phyloP scores from a whole-genome alignment of 2,113 vertebrate genomes.

The Picathartes gymnocephalus region DNA sequence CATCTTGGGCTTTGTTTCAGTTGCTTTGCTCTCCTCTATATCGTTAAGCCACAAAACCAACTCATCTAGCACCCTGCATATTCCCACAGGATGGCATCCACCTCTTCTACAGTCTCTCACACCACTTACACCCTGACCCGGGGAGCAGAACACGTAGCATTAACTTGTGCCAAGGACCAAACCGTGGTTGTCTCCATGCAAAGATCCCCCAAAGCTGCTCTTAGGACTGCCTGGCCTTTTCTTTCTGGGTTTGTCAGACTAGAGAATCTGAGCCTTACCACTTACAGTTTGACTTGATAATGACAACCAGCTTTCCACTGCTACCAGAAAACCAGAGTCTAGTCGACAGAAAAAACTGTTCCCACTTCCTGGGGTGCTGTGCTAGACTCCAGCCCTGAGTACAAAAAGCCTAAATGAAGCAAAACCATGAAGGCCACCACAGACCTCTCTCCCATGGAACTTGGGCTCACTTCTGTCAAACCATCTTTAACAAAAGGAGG shows the following conservation, averaged over 20 bases:
- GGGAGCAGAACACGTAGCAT: neutral
- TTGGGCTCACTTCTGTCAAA: neutral
- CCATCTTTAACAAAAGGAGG: neutral
- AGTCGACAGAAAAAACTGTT: neutral
- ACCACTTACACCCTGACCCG: neutral
- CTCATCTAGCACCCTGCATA: neutral
- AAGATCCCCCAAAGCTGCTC: neutral
- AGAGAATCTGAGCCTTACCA: neutral
- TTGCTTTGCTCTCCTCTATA: neutral
- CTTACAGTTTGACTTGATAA: neutral
- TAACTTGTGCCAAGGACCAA: neutral
- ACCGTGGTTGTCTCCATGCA: accelerated
- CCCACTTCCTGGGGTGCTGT: neutral
- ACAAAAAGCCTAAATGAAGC: neutral
- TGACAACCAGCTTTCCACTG: neutral
- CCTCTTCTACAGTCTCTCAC: neutral
- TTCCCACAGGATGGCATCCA: neutral
- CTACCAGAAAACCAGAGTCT: neutral
- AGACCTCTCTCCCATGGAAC: neutral
- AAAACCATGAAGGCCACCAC: neutral
- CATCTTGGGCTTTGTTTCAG: neutral
- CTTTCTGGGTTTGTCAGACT: neutral
- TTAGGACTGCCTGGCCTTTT: neutral
- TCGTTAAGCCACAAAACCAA: neutral
- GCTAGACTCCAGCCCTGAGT: neutral